Conservation (phyloP, 2,888 invertebrate species). For the Drosophila rellima region DNA sequence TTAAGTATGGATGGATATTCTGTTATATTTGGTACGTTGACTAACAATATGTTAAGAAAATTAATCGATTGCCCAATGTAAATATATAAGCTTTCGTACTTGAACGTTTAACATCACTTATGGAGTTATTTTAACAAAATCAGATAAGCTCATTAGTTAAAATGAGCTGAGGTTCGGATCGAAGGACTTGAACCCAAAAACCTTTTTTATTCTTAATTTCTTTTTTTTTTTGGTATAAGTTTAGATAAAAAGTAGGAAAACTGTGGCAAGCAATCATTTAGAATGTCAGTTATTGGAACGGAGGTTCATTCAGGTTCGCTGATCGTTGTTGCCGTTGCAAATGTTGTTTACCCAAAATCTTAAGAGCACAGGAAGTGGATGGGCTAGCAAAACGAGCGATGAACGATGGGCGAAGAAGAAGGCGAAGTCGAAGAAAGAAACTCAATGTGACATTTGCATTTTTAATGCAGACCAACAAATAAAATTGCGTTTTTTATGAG, state of each 20-base stretch:
- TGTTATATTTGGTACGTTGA: not conserved
- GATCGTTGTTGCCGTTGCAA: slow-evolving; percentile 32
- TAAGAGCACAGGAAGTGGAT: slow-evolving; percentile 66
- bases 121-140: slow-evolving; percentile 1
- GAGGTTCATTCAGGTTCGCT: slow-evolving; percentile 46
- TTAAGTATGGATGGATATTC: not conserved
- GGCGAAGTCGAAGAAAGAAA: too few relatives aligned
- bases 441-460: slow-evolving; percentile 83
- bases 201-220: not conserved
- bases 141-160: slow-evolving; percentile 16
- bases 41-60: not conserved
- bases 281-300: slow-evolving; percentile 26
- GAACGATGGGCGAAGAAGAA: slow-evolving; percentile 26
- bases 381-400: slow-evolving; percentile 30
- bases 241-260: not conserved
- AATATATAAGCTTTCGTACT: not conserved
- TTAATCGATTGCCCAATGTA: not conserved
- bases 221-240: not conserved
- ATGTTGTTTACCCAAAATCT: slow-evolving; percentile 81
- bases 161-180: slow-evolving; percentile 5
- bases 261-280: slow-evolving; percentile 23
- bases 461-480: slow-evolving; percentile 81
- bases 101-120: slow-evolving; percentile 4
- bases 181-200: slow-evolving; percentile 3
- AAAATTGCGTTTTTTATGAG: slow-evolving; percentile 66